Percentiles rank a stretch among this genome's conserved stretches.
Evolutionary conservation across 2,888 invertebrate species (phyloP).

Genomic region (Xanthia togata): DNA sequence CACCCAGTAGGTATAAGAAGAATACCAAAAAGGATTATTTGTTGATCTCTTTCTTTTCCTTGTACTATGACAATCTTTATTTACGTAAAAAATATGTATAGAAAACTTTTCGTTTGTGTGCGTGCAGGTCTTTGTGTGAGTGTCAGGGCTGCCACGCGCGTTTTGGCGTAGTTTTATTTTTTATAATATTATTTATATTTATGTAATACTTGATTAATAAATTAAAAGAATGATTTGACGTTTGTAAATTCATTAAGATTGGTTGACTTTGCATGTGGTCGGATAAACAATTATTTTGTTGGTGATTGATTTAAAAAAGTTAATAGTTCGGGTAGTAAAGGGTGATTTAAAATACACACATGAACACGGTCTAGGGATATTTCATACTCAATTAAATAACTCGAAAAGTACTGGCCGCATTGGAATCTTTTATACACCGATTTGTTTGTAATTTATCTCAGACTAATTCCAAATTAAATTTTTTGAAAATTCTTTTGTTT

Average conservation of each 20-base stretch:
- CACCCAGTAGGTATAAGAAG: neutral
- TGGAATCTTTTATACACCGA: no score
- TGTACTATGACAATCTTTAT: conserved; percentile 81
- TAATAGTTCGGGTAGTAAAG: no score
- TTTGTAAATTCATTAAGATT: conserved; percentile 3
- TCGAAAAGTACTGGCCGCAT: no score
- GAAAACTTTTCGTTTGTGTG: conserved; percentile 69
- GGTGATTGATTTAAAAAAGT: neutral
- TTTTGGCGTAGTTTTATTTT: conserved; percentile 25
- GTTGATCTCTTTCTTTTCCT: conserved; percentile 52
- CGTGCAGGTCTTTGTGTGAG: conserved; percentile 67
- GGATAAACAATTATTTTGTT: neutral
- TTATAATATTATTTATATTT: conserved; percentile 1
- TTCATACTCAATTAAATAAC: no score
- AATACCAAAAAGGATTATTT: conserved; percentile 47
- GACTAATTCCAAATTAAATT: no score
- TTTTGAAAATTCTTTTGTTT: no score
- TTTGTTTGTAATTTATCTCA: no score
- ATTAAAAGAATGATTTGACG: neutral
- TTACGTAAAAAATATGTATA: conserved; percentile 83
- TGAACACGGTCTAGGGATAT: no score
- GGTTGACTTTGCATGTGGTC: neutral
- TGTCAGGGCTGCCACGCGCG: conserved; percentile 72
- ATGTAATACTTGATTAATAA: neutral
- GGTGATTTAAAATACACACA: neutral